These are phyloP conservation scores for Ligdia adustata DNA, from an alignment of 2,888 invertebrate genomes.

Conservation along the genomic window DNA sequence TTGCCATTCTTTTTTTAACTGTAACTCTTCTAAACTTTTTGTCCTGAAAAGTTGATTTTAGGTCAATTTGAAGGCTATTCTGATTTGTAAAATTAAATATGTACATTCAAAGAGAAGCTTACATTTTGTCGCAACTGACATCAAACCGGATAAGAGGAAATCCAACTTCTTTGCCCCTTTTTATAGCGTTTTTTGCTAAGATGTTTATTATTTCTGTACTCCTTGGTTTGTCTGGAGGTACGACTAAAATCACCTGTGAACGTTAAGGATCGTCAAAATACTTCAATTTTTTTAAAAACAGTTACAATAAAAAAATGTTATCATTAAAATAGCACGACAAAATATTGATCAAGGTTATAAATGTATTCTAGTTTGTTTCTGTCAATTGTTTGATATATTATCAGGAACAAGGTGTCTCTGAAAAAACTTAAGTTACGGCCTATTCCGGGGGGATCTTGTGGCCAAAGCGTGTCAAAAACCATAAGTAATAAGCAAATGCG, in stretches of 20 bases:
- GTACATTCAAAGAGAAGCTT: conserved; percentile 37
- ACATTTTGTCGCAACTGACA: conserved; percentile 59
- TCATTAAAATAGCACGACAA: too few species aligned
- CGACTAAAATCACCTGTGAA: conserved; percentile 64
- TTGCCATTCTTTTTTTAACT: conserved; percentile 71
- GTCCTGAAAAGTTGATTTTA: conserved; percentile 45
- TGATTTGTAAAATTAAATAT: not conserved
- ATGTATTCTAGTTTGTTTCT: too few species aligned
- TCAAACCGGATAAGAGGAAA: conserved; percentile 69
- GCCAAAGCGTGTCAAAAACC: too few species aligned
- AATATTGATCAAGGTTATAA: too few species aligned
- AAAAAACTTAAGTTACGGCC: too few species aligned
- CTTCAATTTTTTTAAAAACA: too few species aligned
- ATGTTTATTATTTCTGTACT: conserved; percentile 55
- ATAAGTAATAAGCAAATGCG: too few species aligned
- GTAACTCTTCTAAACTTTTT: conserved; percentile 55
- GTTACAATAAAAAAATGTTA: too few species aligned
- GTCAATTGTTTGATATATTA: too few species aligned
- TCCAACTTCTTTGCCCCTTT: conserved; percentile 64
- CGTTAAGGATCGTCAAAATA: too few species aligned
- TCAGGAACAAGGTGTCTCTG: too few species aligned
- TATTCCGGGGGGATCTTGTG: too few species aligned
- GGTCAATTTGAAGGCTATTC: not conserved
- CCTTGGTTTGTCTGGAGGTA: conserved; percentile 53
- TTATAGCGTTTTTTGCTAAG: conserved; percentile 62